Conservation (phyloP, 2,113 vertebrate species). For the Ahaetulla prasina region DNA sequence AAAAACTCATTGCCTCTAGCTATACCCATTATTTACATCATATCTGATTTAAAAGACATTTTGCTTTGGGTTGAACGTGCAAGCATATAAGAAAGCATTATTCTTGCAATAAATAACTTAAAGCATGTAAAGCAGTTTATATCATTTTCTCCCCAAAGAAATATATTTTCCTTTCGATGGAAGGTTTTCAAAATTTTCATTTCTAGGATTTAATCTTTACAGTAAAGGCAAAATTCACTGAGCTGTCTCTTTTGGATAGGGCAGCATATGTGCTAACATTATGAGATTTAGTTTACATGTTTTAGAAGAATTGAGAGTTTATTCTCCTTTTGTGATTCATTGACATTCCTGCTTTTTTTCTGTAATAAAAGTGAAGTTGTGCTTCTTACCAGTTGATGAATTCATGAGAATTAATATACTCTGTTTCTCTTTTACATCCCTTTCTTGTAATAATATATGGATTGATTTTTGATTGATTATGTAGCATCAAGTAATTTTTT, state of each 20-base stretch:
- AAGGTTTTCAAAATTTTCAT: conserved; percentile 33
- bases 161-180: conserved; percentile 18
- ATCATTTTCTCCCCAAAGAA: neutral
- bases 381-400: neutral
- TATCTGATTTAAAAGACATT: conserved; percentile 45
- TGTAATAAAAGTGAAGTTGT: neutral
- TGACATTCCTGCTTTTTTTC: neutral
- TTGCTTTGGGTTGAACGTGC: neutral
- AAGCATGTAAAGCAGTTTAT: neutral
- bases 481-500: neutral
- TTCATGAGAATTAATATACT: neutral
- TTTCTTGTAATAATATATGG: neutral
- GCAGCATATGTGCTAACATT: neutral
- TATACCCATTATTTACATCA: conserved; percentile 51
- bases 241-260: conserved; percentile 17
- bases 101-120: conserved; percentile 42
- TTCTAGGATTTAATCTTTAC: conserved; percentile 50
- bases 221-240: conserved; percentile 18
- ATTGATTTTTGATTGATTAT: neutral
- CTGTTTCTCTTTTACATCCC: neutral
- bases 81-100: conserved; percentile 24
- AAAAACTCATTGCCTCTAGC: conserved; percentile 46
- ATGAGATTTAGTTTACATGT: neutral
- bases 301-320: neutral
- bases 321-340: neutral